Conservation (phyloP, 2,113 vertebrate genomes). For the Sminthopsis crassicaudata region DNA sequence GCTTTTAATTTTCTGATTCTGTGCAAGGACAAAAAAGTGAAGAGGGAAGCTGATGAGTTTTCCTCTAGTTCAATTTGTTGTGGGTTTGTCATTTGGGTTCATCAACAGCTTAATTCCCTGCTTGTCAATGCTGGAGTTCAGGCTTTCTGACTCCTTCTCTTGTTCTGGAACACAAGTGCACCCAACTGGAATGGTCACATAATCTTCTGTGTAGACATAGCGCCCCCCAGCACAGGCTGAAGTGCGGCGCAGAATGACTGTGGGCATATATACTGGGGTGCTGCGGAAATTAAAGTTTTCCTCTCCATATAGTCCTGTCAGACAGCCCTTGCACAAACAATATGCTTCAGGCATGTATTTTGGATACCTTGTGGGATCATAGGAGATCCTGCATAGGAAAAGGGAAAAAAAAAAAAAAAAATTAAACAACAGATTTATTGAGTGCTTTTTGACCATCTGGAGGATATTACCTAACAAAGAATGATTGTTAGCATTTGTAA, state of each 20-base stretch:
- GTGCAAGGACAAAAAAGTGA: background rate
- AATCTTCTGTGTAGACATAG: constrained; percentile 90
- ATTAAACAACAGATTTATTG: background rate
- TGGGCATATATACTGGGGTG: constrained; percentile 90
- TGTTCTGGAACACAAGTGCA: constrained; percentile 92
- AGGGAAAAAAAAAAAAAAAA: background rate
- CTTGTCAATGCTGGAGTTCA: constrained; percentile 86
- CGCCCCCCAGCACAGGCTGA: constrained; percentile 89
- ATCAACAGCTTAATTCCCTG: constrained; percentile 79
- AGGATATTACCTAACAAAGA: background rate
- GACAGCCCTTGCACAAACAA: constrained; percentile 95
- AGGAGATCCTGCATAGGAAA: constrained; percentile 87
- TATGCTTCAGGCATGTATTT: constrained; percentile 95
- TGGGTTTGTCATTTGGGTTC: constrained; percentile 75
- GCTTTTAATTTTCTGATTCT: background rate
- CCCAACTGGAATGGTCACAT: constrained; percentile 92
- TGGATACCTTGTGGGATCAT: constrained; percentile 90
- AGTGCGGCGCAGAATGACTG: constrained; percentile 90
- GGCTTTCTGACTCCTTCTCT: constrained; percentile 65
- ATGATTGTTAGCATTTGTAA: background rate
- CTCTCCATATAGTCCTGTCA: constrained; percentile 85
- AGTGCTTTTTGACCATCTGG: background rate
- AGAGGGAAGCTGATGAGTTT: background rate
- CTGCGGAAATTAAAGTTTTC: constrained; percentile 91
- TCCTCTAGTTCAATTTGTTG: constrained; percentile 47